A percentile compares a stretch with the other conserved stretches of the same genome.
Conservation (phyloP, 2,888 invertebrate genomes). For the Pinctada fucata region DNA sequence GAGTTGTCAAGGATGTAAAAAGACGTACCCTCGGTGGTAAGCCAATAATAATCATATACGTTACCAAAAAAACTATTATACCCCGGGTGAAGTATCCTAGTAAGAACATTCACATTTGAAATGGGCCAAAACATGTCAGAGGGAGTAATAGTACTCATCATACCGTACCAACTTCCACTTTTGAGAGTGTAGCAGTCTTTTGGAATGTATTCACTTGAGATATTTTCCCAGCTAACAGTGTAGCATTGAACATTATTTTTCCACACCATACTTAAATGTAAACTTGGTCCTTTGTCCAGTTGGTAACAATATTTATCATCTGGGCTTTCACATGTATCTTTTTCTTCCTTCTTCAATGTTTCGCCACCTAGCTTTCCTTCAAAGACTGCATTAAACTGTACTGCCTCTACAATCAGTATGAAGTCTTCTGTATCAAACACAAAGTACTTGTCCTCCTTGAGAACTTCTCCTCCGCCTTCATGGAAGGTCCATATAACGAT, state of each 20-base stretch:
- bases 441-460: conserved; percentile 46
- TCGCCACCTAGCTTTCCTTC: conserved; percentile 44
- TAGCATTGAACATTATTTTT: conserved; percentile 47
- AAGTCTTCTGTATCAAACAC: conserved; percentile 52
- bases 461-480: conserved; percentile 44
- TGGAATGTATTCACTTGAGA: conserved; percentile 37
- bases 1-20: conserved; percentile 46
- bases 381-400: conserved; percentile 43
- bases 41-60: conserved; percentile 52
- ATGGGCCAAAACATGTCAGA: conserved; percentile 50
- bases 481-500: conserved; percentile 59
- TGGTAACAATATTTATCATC: conserved; percentile 47
- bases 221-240: conserved; percentile 49
- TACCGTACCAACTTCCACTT: conserved; percentile 54
- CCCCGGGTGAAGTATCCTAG: conserved; percentile 42
- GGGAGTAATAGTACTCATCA: conserved; percentile 46
- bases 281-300: conserved; percentile 45
- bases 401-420: conserved; percentile 47
- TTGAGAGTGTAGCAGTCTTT: conserved; percentile 54
- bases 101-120: conserved; percentile 25
- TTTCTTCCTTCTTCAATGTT: conserved; percentile 34
- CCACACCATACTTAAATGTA: conserved; percentile 40
- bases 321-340: conserved; percentile 38
- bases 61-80: conserved; percentile 42
- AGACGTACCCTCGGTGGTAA: conserved; percentile 50